Percentiles rank a stretch among this genome's conserved stretches.
Evolutionary conservation across 2,113 vertebrate species (phyloP).

Genomic region (Centropus bengalensis): DNA sequence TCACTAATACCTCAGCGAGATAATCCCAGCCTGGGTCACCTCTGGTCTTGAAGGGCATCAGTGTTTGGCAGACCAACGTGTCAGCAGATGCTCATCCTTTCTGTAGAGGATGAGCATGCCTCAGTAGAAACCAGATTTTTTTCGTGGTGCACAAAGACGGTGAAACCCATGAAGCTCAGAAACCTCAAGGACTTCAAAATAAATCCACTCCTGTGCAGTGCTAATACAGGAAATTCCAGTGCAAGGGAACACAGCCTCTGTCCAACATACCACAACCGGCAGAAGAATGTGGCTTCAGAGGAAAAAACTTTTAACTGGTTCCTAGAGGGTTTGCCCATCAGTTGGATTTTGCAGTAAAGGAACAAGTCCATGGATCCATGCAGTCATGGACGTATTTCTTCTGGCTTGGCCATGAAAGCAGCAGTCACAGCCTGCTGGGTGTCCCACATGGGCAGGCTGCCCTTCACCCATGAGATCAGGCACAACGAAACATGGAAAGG

Average conservation of each 20-base stretch:
- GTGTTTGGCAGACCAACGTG: neutral
- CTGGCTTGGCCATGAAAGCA: neutral
- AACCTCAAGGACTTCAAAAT: slow-evolving; percentile 38
- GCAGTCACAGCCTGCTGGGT: neutral
- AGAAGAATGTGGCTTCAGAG: slow-evolving; percentile 41
- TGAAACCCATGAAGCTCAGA: slow-evolving; percentile 13
- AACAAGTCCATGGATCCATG: neutral
- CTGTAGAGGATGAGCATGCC: neutral
- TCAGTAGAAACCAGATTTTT: neutral
- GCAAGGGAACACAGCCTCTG: slow-evolving; percentile 19
- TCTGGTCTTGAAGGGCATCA: neutral
- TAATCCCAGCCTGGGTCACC: neutral
- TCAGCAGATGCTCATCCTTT: neutral
- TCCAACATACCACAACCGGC: slow-evolving; percentile 38
- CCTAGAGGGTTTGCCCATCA: neutral
- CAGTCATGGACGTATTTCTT: neutral
- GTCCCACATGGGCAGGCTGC: neutral
- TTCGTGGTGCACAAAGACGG: neutral
- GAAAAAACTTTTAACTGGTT: slow-evolving; percentile 6
- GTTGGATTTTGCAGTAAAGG: neutral
- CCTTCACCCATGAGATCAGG: neutral
- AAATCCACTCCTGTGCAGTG: slow-evolving; percentile 28
- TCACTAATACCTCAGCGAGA: neutral
- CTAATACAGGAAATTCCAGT: slow-evolving; percentile 65
- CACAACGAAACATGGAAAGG: neutral